Percentiles rank a stretch among this genome's conserved stretches.
phyloP scores from a whole-genome alignment of 2,888 invertebrate species.

The Eupsilia transversa region DNA sequence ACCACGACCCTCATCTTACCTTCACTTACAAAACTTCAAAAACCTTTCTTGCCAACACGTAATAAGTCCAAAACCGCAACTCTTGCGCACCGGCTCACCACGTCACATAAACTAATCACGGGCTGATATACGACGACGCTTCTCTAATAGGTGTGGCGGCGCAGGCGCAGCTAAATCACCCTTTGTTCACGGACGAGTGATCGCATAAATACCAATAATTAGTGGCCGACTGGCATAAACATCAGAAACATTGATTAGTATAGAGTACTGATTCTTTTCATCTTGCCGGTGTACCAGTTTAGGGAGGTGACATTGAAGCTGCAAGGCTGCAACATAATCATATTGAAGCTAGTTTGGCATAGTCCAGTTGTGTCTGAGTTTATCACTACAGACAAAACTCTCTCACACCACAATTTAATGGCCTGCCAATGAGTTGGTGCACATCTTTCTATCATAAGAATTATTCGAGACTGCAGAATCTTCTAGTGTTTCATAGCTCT shows the following conservation, averaged over 20 bases:
- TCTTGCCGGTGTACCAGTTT: background rate
- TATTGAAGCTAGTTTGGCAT: background rate
- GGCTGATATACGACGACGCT: slow-evolving; percentile 77
- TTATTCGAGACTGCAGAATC: no score
- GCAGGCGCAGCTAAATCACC: slow-evolving; percentile 70
- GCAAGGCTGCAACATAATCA: background rate
- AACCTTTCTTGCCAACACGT: slow-evolving; percentile 27
- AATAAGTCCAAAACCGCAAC: slow-evolving; percentile 61
- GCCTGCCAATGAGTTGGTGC: no score
- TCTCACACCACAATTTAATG: background rate
- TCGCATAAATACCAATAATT: slow-evolving; percentile 63
- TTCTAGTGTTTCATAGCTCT: no score
- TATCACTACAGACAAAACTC: background rate
- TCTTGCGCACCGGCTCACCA: slow-evolving; percentile 62
- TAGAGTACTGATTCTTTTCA: slow-evolving; percentile 10
- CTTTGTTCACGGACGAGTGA: slow-evolving; percentile 71
- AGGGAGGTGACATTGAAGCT: background rate
- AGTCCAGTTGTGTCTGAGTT: background rate
- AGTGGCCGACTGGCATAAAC: slow-evolving; percentile 54
- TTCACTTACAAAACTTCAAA: background rate
- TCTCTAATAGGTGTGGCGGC: slow-evolving; percentile 70
- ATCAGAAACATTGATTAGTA: slow-evolving; percentile 47
- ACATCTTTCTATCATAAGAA: no score
- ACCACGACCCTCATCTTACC: background rate
- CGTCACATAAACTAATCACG: slow-evolving; percentile 83